Conservation (phyloP, 2,888 invertebrate genomes). For the Pomacea canaliculata region DNA sequence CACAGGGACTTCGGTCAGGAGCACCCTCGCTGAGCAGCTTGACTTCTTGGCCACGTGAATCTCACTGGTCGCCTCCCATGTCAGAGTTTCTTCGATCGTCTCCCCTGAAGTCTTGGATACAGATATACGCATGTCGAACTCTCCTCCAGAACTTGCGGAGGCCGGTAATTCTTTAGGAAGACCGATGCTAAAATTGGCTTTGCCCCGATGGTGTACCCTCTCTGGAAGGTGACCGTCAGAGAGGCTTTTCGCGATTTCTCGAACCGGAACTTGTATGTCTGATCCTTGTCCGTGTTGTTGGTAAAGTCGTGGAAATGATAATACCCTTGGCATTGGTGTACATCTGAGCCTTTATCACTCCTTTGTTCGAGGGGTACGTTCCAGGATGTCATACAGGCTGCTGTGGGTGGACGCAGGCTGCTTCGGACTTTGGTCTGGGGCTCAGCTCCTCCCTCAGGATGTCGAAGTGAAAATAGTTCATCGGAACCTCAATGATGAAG, state of each 20-base stretch:
- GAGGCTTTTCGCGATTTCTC: slow-evolving; percentile 35
- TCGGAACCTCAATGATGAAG: slow-evolving; percentile 35
- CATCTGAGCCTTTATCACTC: not conserved
- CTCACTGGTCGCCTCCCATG: slow-evolving; percentile 36
- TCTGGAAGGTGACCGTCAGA: slow-evolving; percentile 34
- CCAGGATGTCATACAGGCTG: not conserved
- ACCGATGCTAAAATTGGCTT: slow-evolving; percentile 28
- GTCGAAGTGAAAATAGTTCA: slow-evolving; percentile 38
- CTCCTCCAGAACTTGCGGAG: slow-evolving; percentile 12
- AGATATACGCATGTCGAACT: slow-evolving; percentile 28
- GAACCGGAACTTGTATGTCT: slow-evolving; percentile 38
- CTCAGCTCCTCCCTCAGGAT: slow-evolving; percentile 4
- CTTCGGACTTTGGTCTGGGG: not conserved
- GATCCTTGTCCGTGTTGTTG: slow-evolving; percentile 32
- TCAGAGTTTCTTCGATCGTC: slow-evolving; percentile 33
- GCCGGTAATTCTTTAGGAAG: slow-evolving; percentile 27
- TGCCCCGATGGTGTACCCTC: slow-evolving; percentile 35
- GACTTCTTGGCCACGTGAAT: slow-evolving; percentile 29
- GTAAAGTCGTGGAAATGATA: slow-evolving; percentile 32
- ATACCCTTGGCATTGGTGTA: slow-evolving; percentile 8
- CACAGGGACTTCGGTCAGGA: slow-evolving; percentile 28
- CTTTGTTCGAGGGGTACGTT: not conserved
- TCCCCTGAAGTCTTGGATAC: slow-evolving; percentile 34
- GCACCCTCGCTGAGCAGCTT: slow-evolving; percentile 33
- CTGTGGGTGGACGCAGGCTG: not conserved